Evolutionary conservation across 2,888 invertebrate genomes (phyloP).

Genomic region (Chironomus riparius): DNA sequence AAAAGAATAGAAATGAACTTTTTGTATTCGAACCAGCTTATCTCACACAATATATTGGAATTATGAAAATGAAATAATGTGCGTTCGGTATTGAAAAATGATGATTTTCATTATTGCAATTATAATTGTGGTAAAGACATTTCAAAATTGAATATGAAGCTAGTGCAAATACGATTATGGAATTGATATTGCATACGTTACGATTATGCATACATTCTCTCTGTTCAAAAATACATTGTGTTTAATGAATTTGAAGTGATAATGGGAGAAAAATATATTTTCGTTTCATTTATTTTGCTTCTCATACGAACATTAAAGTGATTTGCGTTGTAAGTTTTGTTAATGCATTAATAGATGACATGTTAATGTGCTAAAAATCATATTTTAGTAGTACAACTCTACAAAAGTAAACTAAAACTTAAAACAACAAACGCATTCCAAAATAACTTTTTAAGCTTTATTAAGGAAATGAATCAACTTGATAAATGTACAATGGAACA

Average conservation of each 20-base stretch:
- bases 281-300: neutral
- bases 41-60: neutral
- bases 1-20: neutral
- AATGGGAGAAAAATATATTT: neutral
- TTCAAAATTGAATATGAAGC: neutral
- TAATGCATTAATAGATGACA: no score
- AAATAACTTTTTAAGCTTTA: no score
- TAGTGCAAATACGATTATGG: neutral
- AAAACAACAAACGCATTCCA: no score
- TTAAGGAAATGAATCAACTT: no score
- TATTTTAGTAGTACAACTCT: no score
- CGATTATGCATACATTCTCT: neutral
- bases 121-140: neutral
- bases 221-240: neutral
- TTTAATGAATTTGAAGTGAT: neutral
- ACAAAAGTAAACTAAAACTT: no score
- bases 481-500: neutral
- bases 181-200: neutral
- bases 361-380: no score
- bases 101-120: neutral
- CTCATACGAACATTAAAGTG: no score
- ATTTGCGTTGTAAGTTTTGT: no score
- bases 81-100: neutral
- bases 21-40: neutral
- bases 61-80: neutral